These are phyloP conservation scores for Anhinga rufa DNA, from an alignment of 2,113 vertebrate genomes.

Conservation along the genomic window DNA sequence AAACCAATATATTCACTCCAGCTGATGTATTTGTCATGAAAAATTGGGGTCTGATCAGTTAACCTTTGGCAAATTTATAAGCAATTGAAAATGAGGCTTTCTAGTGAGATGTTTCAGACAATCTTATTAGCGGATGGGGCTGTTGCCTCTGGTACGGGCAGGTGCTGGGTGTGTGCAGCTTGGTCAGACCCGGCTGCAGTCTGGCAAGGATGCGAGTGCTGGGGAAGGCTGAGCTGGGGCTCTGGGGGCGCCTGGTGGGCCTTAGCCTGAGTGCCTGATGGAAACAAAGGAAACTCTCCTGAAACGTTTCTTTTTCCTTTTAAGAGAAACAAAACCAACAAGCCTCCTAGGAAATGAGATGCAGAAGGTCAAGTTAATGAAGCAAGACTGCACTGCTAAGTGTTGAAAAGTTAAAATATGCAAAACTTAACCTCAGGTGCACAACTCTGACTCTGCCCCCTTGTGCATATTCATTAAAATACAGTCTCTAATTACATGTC, in stretches of 20 bases:
- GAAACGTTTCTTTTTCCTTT: neutral
- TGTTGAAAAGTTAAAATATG: slow-evolving; percentile 24
- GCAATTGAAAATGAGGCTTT: neutral
- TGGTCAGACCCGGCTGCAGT: accelerated
- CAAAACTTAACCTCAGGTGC: slow-evolving; percentile 43
- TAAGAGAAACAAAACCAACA: neutral
- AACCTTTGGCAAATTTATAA: neutral
- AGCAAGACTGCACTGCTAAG: neutral
- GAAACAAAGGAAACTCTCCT: neutral
- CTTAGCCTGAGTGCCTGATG: neutral
- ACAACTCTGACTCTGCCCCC: slow-evolving; percentile 53
- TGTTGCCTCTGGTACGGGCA: neutral
- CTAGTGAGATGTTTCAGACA: neutral
- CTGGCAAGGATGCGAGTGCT: neutral
- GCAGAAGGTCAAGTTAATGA: neutral
- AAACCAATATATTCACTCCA: neutral
- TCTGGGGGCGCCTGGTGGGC: accelerated
- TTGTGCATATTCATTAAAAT: slow-evolving; percentile 64
- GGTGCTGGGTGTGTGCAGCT: accelerated
- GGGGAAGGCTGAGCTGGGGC: neutral
- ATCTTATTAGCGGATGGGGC: no score
- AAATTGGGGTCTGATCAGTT: neutral
- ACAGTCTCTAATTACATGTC: slow-evolving; percentile 23
- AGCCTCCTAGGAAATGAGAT: neutral
- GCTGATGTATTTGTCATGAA: neutral